These are phyloP conservation scores for Pollimyrus isidori DNA, from an alignment of 2,113 vertebrate species.

Conservation along the genomic window DNA sequence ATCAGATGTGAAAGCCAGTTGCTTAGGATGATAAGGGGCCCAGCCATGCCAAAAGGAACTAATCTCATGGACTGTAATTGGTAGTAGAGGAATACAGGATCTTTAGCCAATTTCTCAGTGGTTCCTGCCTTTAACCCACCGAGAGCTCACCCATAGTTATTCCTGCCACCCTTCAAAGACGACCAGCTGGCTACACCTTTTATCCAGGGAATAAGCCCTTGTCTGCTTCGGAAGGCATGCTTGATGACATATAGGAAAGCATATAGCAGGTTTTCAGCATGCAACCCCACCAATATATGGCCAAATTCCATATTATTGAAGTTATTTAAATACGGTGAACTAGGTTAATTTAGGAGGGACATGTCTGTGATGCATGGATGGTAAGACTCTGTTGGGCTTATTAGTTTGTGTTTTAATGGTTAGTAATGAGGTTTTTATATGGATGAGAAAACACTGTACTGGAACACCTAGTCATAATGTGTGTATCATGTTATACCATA, in stretches of 20 bases:
- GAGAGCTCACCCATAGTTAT: not conserved
- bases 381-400: not conserved
- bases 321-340: not conserved
- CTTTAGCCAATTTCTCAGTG: not conserved
- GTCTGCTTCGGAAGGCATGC: not conserved
- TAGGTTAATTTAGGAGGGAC: not conserved
- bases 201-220: not conserved
- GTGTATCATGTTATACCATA: not conserved
- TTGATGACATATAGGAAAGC: not conserved
- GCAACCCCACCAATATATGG: not conserved
- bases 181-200: not conserved
- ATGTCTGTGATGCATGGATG: not conserved
- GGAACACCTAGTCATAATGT: not conserved
- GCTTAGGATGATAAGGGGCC: not conserved
- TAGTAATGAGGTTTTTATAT: not conserved
- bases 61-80: not conserved
- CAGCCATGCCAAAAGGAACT: not conserved
- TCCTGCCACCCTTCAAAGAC: not conserved
- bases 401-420: not conserved
- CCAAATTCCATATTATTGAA: not conserved
- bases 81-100: not conserved
- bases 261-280: not conserved
- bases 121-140: not conserved
- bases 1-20: not conserved
- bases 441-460: not conserved